Percentiles rank a stretch among this genome's conserved stretches.
phyloP scores from a whole-genome alignment of 1,140 invertebrate genomes.

The Wiebesia pumilae region DNA sequence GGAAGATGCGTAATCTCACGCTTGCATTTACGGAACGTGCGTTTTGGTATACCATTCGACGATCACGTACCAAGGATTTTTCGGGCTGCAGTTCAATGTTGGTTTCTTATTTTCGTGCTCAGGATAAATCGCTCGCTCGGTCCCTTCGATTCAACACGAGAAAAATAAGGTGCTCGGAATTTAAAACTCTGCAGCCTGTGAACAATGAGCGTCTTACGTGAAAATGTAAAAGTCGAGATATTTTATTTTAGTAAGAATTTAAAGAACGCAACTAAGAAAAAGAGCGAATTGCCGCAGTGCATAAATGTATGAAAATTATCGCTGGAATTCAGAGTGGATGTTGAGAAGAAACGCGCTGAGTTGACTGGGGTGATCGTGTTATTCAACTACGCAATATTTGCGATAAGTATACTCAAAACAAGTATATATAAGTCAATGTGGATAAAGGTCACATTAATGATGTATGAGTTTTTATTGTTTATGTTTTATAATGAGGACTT shows the following conservation, averaged over 20 bases:
- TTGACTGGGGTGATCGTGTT: not conserved
- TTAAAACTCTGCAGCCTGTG: not conserved
- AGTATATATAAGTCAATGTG: not conserved
- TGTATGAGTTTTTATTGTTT: not conserved
- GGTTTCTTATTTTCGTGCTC: not conserved
- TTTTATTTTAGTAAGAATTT: not conserved
- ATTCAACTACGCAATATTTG: not conserved
- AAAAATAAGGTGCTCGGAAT: not conserved
- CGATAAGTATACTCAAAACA: constrained; percentile 16
- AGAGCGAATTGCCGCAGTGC: not conserved
- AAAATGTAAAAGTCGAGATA: not conserved
- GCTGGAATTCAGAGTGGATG: not conserved
- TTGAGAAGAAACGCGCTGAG: constrained; percentile 12
- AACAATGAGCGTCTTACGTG: not conserved
- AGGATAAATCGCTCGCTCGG: not conserved
- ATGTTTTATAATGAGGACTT: not conserved
- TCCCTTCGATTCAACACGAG: not conserved
- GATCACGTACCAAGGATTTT: constrained; percentile 23
- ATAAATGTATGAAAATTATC: constrained; percentile 15
- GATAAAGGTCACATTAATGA: not conserved
- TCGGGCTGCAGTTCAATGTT: not conserved
- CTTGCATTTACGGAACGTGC: not conserved
- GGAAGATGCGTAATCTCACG: not conserved
- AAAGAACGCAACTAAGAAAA: not conserved
- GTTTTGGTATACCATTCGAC: constrained; percentile 10